Evolutionary conservation across 2,113 vertebrate species (phyloP), one percentile per base, ranked within the genome.

Genomic region (Nibea coibor): DNA sequence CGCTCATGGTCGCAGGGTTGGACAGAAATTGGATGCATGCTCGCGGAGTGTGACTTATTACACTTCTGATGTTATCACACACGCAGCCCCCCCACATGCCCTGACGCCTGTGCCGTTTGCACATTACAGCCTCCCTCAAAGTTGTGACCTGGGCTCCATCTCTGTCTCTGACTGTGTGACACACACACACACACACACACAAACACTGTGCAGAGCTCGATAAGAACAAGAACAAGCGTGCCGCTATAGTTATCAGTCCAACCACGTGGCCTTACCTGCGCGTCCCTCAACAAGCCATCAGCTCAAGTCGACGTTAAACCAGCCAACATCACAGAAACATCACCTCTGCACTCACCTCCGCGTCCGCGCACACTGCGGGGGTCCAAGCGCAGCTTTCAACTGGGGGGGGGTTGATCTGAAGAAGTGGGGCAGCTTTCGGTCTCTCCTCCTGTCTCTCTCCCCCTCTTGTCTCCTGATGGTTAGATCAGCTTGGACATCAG

Each of bases 241-340:
- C 47, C 4, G 72, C 17, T 54, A 14, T 17, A 39, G 53, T 50
- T 72, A 56, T 79, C 74, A 35, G 48, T 56, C 24, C 1, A 45
- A 66, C 80, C 91, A 92, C 89, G 91, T 91, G 91, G 59, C 50
- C 61, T 72, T 17, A 80, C 78, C 84, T 75, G 86, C 2, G 50
- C 73, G 35, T 67, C 76, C 42, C 57, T 64, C 45, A 57, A 43
- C 39, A 39, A 56, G 20, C 12, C 73, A 39, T 62, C 84, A 64
- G 58, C 62, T 67, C 51, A 72, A 64, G 57, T 79, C 42, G 20
- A n/a, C 39, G 63, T 47, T 62, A 54, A 70, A 53, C 1, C 62
- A 66, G 20, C 14, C 63, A 58, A 28, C 68, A 78, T 57, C 79
- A 31, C 72, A 11, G 31, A 7, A 54, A 15, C 69, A 50, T 10